phyloP scores from a whole-genome alignment of 92 coral and sea anemone species.

The Parazoanthus atlanticus region DNA sequence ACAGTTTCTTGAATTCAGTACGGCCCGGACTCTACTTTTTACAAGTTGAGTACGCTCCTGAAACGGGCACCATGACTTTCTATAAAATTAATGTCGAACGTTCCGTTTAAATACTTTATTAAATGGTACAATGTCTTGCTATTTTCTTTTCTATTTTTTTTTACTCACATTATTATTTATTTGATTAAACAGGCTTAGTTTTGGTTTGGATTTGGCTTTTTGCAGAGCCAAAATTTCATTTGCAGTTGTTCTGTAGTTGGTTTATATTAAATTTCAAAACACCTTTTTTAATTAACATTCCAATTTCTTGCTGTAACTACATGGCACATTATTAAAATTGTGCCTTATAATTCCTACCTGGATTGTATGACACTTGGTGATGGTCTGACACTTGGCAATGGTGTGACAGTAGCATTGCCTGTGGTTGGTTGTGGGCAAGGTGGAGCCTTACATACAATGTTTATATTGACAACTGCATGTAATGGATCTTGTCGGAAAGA shows the following conservation, averaged over 20 bases:
- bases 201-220: too few species aligned
- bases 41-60: too few species aligned
- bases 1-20: too few species aligned
- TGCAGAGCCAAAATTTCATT: background rate
- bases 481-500: slow-evolving; percentile 12
- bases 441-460: slow-evolving; percentile 15
- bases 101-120: too few species aligned
- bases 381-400: background rate
- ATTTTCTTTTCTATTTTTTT: too few species aligned
- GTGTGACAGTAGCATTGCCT: slow-evolving; percentile 14
- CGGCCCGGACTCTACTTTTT: too few species aligned
- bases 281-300: too few species aligned
- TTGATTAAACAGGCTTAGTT: too few species aligned
- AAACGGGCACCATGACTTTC: too few species aligned
- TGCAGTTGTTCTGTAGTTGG: background rate
- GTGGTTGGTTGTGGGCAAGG: slow-evolving; percentile 6
- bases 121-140: too few species aligned
- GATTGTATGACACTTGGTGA: slow-evolving; percentile 24
- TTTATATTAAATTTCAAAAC: background rate
- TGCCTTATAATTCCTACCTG: background rate
- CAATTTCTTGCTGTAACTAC: background rate
- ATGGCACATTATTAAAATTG: background rate
- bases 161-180: too few species aligned
- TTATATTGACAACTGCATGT: slow-evolving; percentile 28
- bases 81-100: too few species aligned